Conservation (phyloP, 2,797 vertebrate species). For the Antrozous pallidus region DNA sequence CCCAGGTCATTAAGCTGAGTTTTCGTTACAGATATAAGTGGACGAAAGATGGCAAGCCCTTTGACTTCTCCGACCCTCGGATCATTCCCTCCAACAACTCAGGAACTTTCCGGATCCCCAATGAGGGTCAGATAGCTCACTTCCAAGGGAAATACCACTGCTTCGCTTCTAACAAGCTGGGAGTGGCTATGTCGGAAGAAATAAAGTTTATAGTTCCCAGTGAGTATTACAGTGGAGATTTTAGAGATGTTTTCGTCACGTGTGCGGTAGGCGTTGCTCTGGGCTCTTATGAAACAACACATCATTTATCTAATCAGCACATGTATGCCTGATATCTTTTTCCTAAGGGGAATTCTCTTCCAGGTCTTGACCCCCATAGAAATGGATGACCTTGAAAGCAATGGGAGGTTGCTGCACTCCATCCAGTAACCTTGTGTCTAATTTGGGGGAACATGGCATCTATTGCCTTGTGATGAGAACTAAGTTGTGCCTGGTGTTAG, state of each 20-base stretch:
- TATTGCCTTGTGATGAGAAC: background rate
- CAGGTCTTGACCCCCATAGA: background rate
- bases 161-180: slow-evolving; percentile 91
- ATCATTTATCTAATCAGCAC: background rate
- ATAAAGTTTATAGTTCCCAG: slow-evolving; percentile 94
- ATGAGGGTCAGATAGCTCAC: slow-evolving; percentile 90
- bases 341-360: background rate
- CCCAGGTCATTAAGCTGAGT: background rate
- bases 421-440: background rate
- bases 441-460: background rate
- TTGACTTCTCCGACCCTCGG: slow-evolving; percentile 89
- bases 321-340: background rate
- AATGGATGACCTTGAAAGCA: background rate
- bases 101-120: slow-evolving; percentile 94
- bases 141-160: slow-evolving; percentile 96
- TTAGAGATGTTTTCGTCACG: background rate
- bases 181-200: slow-evolving; percentile 93
- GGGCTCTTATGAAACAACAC: background rate
- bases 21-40: slow-evolving; percentile 89
- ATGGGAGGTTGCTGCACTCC: background rate
- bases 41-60: slow-evolving; percentile 92
- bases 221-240: slow-evolving; percentile 79
- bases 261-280: background rate
- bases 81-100: slow-evolving; percentile 87
- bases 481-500: background rate